phyloP scores from a whole-genome alignment of 2,113 vertebrate genomes.

The Lepisosteus osseus region DNA sequence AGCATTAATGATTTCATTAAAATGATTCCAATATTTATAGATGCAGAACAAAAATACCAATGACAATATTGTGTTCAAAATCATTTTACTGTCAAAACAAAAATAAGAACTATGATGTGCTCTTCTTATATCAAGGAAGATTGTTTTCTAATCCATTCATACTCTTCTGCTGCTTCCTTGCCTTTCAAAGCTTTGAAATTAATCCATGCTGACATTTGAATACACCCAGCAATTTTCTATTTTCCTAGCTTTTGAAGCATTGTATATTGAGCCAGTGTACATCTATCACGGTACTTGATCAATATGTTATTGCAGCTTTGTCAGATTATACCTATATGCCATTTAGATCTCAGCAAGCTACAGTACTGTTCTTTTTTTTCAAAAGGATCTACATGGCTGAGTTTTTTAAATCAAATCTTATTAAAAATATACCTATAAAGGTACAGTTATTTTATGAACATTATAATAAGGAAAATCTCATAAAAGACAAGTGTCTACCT shows the following conservation, averaged over 20 bases:
- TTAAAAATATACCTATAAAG: constrained; percentile 35
- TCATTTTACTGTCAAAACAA: not conserved
- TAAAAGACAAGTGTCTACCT: no score
- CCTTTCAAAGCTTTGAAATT: constrained; percentile 38
- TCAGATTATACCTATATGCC: constrained; percentile 52
- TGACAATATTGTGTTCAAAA: not conserved
- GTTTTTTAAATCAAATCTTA: constrained; percentile 38
- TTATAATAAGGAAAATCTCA: constrained; percentile 19
- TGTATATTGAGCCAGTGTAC: constrained; percentile 51
- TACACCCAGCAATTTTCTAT: constrained; percentile 39
- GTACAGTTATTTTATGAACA: constrained; percentile 36
- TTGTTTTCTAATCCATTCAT: not conserved
- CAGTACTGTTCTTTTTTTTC: constrained; percentile 24
- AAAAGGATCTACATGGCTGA: constrained; percentile 1
- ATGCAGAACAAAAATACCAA: not conserved
- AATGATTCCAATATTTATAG: no score
- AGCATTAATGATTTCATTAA: no score
- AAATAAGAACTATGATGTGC: not conserved
- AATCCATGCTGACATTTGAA: constrained; percentile 57
- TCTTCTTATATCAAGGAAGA: not conserved
- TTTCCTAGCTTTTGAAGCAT: constrained; percentile 32
- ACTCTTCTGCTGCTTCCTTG: not conserved
- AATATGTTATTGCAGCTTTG: constrained; percentile 56
- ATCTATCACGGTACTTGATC: constrained; percentile 47
- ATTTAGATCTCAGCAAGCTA: constrained; percentile 41